Evolutionary conservation across 2,797 vertebrate genomes (phyloP).

Genomic region (Pristis pectinata): DNA sequence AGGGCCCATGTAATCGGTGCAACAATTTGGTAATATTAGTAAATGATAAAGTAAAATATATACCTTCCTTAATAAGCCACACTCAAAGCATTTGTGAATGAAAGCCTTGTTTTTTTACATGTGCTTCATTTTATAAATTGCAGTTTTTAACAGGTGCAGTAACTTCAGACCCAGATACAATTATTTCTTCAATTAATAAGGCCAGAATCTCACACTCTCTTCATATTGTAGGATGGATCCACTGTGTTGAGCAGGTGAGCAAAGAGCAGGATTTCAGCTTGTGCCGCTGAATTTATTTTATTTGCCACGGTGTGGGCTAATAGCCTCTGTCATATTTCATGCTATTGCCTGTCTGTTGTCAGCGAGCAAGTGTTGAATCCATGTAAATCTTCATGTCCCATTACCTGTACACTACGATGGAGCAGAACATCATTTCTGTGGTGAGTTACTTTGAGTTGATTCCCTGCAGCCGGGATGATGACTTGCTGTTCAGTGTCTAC

Average conservation of each 20-base stretch:
- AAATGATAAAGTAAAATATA: not conserved
- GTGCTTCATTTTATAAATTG: not conserved
- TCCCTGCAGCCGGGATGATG: not conserved
- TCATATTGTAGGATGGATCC: not conserved
- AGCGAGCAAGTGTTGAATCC: not conserved
- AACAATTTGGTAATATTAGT: not conserved
- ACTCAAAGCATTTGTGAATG: not conserved
- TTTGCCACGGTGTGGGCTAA: not conserved
- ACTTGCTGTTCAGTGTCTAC: not conserved
- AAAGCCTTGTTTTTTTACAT: not conserved
- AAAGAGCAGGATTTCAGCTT: not conserved
- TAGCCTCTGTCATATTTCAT: constrained; percentile 27
- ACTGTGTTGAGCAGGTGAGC: not conserved
- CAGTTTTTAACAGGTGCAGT: not conserved
- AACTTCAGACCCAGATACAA: not conserved
- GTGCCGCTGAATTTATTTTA: not conserved
- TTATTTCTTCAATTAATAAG: not conserved
- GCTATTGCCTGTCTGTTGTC: not conserved
- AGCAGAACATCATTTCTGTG: not conserved
- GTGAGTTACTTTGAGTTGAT: not conserved
- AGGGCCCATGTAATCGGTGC: not conserved
- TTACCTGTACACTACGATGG: not conserved
- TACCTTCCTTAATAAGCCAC: not conserved
- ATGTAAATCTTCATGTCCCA: constrained; percentile 16
- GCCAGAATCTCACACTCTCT: not conserved